Conservation (phyloP, 2,888 invertebrate species). For the Cataglyphis rosenhaueri region DNA sequence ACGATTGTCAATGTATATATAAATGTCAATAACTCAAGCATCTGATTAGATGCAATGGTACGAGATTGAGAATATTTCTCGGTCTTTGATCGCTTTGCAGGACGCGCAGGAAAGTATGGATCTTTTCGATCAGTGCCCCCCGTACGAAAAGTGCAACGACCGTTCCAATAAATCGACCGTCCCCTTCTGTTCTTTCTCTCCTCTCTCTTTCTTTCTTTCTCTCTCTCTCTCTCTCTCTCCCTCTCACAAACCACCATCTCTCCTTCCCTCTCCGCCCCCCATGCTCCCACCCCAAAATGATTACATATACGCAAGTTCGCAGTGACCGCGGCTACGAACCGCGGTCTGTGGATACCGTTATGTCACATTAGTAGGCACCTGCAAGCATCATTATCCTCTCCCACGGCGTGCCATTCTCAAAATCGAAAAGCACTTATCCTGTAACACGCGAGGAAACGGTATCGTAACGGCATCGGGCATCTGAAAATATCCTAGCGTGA, state of each 20-base stretch:
- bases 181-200: constrained; percentile 28
- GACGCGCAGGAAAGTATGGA: constrained; percentile 62
- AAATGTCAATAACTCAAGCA: not conserved
- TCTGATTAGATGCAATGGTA: not conserved
- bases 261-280: constrained; percentile 32
- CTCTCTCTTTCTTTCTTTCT: not conserved
- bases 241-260: constrained; percentile 36
- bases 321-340: constrained; percentile 78
- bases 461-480: constrained; percentile 19
- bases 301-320: constrained; percentile 80
- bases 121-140: constrained; percentile 74
- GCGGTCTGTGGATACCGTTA: constrained; percentile 83
- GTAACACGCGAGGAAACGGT: constrained; percentile 53
- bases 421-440: constrained; percentile 69
- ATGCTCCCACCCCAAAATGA: constrained; percentile 76
- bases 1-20: not conserved
- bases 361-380: constrained; percentile 85
- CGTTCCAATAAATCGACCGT: constrained; percentile 84
- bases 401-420: constrained; percentile 71
- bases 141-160: constrained; percentile 83
- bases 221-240: not conserved
- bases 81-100: constrained; percentile 28
- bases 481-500: constrained; percentile 40
- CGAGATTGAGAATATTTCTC: constrained; percentile 26
- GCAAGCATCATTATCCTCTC: constrained; percentile 78